Evolutionary conservation across 2,888 invertebrate species (phyloP).

Genomic region (Meiosimyza platycephala): DNA sequence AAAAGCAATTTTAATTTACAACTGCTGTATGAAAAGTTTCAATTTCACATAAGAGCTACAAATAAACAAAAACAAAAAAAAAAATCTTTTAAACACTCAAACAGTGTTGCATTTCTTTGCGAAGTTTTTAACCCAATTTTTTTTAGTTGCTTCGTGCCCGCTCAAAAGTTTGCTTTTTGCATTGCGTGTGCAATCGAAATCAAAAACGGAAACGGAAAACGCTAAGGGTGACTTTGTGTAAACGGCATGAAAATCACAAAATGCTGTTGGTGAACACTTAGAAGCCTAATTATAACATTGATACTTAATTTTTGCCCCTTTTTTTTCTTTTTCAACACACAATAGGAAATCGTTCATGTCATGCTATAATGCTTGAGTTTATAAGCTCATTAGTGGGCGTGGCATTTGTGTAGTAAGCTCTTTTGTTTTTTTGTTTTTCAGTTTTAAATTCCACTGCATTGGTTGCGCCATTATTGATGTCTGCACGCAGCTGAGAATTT

Average conservation of each 20-base stretch:
- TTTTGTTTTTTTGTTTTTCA: background rate
- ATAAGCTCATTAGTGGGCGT: slow-evolving; percentile 19
- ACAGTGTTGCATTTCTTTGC: slow-evolving; percentile 9
- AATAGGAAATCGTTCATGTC: slow-evolving; percentile 7
- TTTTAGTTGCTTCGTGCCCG: background rate
- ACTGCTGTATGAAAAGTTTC: slow-evolving; percentile 30
- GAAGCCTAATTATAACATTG: slow-evolving; percentile 40
- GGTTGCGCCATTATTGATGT: slow-evolving; percentile 19
- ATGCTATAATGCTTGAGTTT: slow-evolving; percentile 1
- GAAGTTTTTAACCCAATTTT: slow-evolving; percentile 19
- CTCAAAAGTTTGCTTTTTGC: slow-evolving; percentile 1
- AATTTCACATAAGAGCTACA: slow-evolving; percentile 6
- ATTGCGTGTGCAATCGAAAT: slow-evolving; percentile 37
- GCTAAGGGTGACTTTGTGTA: background rate
- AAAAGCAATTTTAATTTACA: slow-evolving; percentile 35
- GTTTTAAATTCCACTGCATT: slow-evolving; percentile 26
- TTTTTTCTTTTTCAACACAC: background rate
- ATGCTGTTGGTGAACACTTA: slow-evolving; percentile 31
- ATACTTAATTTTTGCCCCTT: slow-evolving; percentile 33
- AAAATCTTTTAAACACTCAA: background rate
- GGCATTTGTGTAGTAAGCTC: background rate
- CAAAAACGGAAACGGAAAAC: slow-evolving; percentile 32
- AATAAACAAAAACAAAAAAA: too few species aligned
- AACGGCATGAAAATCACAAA: background rate
- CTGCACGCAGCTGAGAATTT: slow-evolving; percentile 7